phyloP scores from a whole-genome alignment of 2,888 invertebrate species.

The Apodemia mormo region DNA sequence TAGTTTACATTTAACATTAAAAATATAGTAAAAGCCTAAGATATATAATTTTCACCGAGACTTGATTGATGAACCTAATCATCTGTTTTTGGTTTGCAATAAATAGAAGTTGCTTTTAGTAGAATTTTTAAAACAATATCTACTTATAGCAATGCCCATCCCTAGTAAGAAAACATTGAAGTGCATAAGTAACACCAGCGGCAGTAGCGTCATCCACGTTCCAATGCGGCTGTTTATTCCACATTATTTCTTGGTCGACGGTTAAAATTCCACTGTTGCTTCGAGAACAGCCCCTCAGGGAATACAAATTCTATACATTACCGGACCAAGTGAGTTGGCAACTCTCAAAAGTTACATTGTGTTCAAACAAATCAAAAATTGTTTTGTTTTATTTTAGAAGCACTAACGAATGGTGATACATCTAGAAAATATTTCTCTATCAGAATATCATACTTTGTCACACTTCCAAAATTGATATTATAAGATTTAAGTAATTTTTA shows the following conservation, averaged over 20 bases:
- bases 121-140: too few relatives aligned
- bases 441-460: neutral
- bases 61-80: too few relatives aligned
- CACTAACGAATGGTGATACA: constrained; percentile 10
- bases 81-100: too few relatives aligned
- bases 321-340: constrained; percentile 56
- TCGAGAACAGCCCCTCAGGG: constrained; percentile 54
- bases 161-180: constrained; percentile 19
- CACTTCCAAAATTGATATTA: too few relatives aligned
- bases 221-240: constrained; percentile 67
- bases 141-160: too few relatives aligned
- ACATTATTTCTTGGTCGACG: constrained; percentile 65
- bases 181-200: constrained; percentile 25
- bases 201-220: constrained; percentile 57
- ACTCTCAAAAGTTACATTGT: constrained; percentile 45
- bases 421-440: neutral
- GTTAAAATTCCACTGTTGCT: constrained; percentile 69
- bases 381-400: constrained; percentile 14
- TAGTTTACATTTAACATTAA: too few relatives aligned
- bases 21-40: too few relatives aligned
- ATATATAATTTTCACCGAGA: too few relatives aligned
- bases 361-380: constrained; percentile 23
- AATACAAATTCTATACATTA: constrained; percentile 65
- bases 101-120: too few relatives aligned
- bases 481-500: too few relatives aligned